Percentiles rank a stretch among this genome's conserved stretches.
Evolutionary conservation across 2,113 vertebrate species (phyloP).

Genomic region (Noctilio leporinus): DNA sequence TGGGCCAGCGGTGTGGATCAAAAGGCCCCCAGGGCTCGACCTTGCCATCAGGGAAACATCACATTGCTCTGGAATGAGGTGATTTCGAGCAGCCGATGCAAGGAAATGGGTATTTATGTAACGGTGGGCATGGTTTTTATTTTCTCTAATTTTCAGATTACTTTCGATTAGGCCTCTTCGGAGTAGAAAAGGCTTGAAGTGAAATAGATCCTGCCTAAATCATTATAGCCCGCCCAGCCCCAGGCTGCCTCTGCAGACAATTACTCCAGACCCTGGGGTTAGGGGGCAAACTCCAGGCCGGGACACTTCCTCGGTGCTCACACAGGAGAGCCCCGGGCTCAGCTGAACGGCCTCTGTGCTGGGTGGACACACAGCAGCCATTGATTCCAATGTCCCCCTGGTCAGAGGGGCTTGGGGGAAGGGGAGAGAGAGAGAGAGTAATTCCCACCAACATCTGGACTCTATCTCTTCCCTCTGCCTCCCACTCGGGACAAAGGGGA

Average conservation of each 20-base stretch:
- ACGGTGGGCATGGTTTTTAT: conserved; percentile 84
- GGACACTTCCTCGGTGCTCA: conserved; percentile 88
- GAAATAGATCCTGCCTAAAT: conserved; percentile 99
- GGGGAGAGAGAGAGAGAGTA: conserved; percentile 4
- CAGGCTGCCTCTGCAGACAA: conserved; percentile 91
- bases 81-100: conserved; percentile 78
- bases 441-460: conserved; percentile 80
- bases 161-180: conserved; percentile 84
- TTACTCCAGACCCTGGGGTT: conserved; percentile 89
- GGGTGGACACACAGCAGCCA: conserved; percentile 61
- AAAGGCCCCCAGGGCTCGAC: conserved; percentile 65
- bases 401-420: conserved; percentile 59
- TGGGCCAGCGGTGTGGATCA: conserved; percentile 65
- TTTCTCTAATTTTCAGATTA: conserved; percentile 89
- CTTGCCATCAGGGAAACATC: conserved; percentile 79
- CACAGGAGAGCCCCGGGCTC: conserved; percentile 44
- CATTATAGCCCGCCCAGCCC: conserved; percentile 91
- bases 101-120: conserved; percentile 86
- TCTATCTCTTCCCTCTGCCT: conserved; percentile 71
- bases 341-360: not conserved
- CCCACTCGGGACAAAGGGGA: conserved; percentile 24
- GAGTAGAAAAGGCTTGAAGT: conserved; percentile 86
- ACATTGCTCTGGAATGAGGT: conserved; percentile 75
- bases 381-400: conserved; percentile 75
- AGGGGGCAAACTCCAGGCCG: conserved; percentile 88